Evolutionary conservation across 2,888 invertebrate genomes (phyloP).

Genomic region (Patella pellucida): DNA sequence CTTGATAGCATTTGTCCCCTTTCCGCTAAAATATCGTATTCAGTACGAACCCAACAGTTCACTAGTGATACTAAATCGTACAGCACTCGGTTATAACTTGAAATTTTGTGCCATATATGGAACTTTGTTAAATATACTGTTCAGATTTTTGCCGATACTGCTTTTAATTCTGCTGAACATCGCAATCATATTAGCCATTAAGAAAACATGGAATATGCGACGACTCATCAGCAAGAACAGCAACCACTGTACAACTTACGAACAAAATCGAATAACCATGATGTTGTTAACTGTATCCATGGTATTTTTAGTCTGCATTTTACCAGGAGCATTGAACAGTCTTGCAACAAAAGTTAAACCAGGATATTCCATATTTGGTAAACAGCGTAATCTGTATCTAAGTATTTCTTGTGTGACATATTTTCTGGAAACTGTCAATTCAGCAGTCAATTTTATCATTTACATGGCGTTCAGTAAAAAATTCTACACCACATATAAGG

Average conservation of each 20-base stretch:
- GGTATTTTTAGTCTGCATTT: constrained; percentile 56
- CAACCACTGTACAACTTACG: constrained; percentile 29
- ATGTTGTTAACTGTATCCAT: constrained; percentile 59
- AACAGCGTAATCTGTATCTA: constrained; percentile 43
- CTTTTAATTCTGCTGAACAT: constrained; percentile 50
- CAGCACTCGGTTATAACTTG: constrained; percentile 49
- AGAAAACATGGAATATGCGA: constrained; percentile 45
- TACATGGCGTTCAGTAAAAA: constrained; percentile 60
- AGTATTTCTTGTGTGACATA: constrained; percentile 51
- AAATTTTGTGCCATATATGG: constrained; percentile 52
- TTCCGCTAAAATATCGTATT: constrained; percentile 51
- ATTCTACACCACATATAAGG: constrained; percentile 53
- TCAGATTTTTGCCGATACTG: constrained; percentile 54
- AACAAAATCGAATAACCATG: constrained; percentile 54
- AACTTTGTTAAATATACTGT: constrained; percentile 51
- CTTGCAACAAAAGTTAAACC: constrained; percentile 44
- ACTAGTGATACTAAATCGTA: constrained; percentile 38
- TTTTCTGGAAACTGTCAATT: constrained; percentile 58
- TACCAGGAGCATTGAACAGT: constrained; percentile 61
- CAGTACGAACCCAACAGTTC: constrained; percentile 33
- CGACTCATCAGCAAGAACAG: constrained; percentile 35
- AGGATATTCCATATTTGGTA: constrained; percentile 47
- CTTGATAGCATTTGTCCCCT: constrained; percentile 54
- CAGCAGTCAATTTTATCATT: constrained; percentile 60
- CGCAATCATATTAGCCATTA: constrained; percentile 49